Percentiles rank a stretch among this genome's conserved stretches.
Conservation (phyloP, 1,140 invertebrate species). For the Neuroterus valhalla region DNA sequence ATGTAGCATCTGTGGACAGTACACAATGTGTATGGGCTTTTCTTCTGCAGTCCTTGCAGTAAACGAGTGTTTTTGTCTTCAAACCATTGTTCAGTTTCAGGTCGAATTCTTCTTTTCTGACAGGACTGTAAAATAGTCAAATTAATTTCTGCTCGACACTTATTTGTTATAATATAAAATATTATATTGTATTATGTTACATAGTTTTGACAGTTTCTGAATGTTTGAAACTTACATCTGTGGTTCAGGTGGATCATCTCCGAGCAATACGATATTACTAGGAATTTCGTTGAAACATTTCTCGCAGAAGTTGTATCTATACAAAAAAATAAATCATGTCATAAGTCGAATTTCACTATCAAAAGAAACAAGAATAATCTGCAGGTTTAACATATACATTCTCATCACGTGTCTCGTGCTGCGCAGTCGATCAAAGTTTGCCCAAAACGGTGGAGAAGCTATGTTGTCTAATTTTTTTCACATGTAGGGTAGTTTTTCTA, state of each 20-base stretch:
- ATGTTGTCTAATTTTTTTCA: no score
- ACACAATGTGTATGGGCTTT: conserved; percentile 99
- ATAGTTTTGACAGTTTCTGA: background rate
- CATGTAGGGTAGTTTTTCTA: no score
- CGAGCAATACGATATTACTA: conserved; percentile 96
- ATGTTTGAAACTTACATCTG: conserved; percentile 88
- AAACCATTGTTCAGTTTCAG: conserved; percentile 99
- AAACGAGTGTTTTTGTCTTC: conserved; percentile 97
- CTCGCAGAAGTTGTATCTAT: conserved; percentile 99
- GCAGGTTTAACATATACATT: no score
- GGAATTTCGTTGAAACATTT: conserved; percentile 99
- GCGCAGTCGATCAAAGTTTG: no score
- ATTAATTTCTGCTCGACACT: conserved; percentile 1
- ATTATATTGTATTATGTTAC: no score
- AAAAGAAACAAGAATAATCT: no score
- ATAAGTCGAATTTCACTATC: conserved; percentile 71
- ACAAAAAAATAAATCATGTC: conserved; percentile 83
- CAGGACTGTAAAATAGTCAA: conserved; percentile 81
- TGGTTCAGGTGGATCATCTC: conserved; percentile 96
- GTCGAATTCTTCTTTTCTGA: conserved; percentile 97
- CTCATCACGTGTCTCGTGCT: no score
- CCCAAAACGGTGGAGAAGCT: no score
- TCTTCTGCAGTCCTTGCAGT: conserved; percentile 95
- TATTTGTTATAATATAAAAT: background rate
- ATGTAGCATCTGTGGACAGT: conserved; percentile 95